Evolutionary conservation across 1,140 invertebrate species (phyloP).

Genomic region (Nixonia krombeini): DNA sequence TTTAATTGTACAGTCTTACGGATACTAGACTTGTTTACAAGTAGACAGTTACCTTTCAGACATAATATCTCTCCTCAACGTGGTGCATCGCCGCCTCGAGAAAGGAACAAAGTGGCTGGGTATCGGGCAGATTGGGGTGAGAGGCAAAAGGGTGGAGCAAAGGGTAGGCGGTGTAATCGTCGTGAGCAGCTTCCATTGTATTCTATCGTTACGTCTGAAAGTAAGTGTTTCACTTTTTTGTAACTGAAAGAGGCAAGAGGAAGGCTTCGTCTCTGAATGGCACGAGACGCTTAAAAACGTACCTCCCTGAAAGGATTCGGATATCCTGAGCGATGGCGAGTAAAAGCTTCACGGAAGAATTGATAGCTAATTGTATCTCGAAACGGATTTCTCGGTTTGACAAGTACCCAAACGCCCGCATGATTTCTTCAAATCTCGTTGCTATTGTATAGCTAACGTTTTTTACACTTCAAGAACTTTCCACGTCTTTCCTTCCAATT

Average conservation of each 20-base stretch:
- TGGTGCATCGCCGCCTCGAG: neutral
- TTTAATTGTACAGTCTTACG: neutral
- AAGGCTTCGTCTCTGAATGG: neutral
- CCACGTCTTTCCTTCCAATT: too few relatives aligned
- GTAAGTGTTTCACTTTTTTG: slow-evolving; percentile 9
- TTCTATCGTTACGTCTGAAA: slow-evolving; percentile 5
- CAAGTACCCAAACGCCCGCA: too few relatives aligned
- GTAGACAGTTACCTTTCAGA: neutral
- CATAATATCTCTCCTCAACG: neutral
- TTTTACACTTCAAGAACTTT: too few relatives aligned
- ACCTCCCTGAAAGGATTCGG: neutral
- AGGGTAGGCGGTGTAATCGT: neutral
- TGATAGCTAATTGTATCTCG: too few relatives aligned
- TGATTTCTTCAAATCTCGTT: too few relatives aligned
- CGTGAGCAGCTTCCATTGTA: neutral
- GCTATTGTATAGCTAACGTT: too few relatives aligned
- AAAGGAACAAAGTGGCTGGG: slow-evolving; percentile 1
- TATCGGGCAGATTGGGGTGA: neutral
- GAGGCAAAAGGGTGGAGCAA: neutral
- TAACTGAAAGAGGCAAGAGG: neutral
- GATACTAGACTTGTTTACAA: neutral
- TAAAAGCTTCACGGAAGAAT: neutral
- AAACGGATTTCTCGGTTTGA: too few relatives aligned
- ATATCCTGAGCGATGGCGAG: neutral
- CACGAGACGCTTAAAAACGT: neutral